Conservation (phyloP, 1,140 invertebrate species). For the Asbolus verrucosus region DNA sequence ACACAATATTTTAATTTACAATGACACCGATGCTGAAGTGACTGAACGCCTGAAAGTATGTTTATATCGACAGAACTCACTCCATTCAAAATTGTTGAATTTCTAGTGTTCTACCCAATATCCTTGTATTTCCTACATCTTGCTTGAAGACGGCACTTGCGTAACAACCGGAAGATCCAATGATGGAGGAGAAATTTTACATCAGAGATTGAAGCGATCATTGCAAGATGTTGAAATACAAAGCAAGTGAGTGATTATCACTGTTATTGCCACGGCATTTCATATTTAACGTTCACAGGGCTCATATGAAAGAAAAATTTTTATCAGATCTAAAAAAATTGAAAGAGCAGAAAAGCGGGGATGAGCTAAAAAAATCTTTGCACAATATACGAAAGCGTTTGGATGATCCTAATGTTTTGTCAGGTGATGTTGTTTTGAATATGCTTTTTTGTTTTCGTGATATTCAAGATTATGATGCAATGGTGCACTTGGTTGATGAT, state of each 20-base stretch:
- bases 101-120: conserved; percentile 68
- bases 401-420: conserved; percentile 97
- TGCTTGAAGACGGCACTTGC: conserved; percentile 75
- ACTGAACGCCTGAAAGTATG: conserved; percentile 86
- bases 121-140: conserved; percentile 88
- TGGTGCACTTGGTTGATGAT: conserved; percentile 97
- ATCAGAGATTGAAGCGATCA: conserved; percentile 80
- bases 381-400: conserved; percentile 92
- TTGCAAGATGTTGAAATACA: conserved; percentile 95
- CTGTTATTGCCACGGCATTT: too few species aligned
- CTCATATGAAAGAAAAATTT: conserved; percentile 98
- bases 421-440: conserved; percentile 93
- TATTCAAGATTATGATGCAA: conserved; percentile 97
- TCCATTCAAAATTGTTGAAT: not conserved
- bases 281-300: too few species aligned
- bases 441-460: conserved; percentile 93
- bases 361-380: conserved; percentile 87
- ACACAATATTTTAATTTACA: conserved; percentile 94
- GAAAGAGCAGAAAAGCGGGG: conserved; percentile 86
- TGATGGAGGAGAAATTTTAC: conserved; percentile 57
- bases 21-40: conserved; percentile 89
- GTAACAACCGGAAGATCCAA: conserved; percentile 72
- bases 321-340: conserved; percentile 93
- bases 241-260: conserved; percentile 81
- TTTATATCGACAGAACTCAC: conserved; percentile 37